Evolutionary conservation across 2,888 invertebrate genomes (phyloP).

Genomic region (Drosophila anomelani): DNA sequence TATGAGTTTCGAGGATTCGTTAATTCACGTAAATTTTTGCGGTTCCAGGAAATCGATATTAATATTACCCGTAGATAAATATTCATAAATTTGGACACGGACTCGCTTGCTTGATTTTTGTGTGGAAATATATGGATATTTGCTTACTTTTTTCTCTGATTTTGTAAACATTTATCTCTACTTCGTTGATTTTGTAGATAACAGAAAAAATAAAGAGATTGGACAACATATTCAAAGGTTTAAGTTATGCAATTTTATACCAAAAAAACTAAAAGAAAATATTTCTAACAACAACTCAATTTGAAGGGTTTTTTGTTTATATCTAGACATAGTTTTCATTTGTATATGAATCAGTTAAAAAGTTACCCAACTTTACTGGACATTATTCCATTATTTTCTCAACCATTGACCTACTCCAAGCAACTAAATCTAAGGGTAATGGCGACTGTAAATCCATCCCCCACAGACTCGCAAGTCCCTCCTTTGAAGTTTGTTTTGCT

Average conservation of each 20-base stretch:
- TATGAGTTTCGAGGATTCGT: not conserved
- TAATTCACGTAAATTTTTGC: constrained; percentile 3
- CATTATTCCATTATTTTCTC: not conserved
- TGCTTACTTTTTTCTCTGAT: not conserved
- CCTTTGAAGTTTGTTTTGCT: constrained; percentile 40
- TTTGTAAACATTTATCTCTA: constrained; percentile 1
- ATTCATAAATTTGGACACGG: constrained; percentile 8
- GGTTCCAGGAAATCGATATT: constrained; percentile 8
- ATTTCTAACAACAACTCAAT: no score
- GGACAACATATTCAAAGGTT: no score
- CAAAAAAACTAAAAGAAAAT: not conserved
- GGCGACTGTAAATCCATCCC: constrained; percentile 3
- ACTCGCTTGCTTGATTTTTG: constrained; percentile 1
- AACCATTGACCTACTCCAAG: constrained; percentile 9
- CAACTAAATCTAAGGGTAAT: constrained; percentile 6
- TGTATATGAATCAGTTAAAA: not conserved
- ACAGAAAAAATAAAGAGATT: not conserved
- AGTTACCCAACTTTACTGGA: not conserved
- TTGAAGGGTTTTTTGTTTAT: not conserved
- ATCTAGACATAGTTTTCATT: not conserved
- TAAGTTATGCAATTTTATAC: not conserved
- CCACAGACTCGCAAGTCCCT: not conserved
- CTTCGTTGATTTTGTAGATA: not conserved
- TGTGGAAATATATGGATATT: not conserved
- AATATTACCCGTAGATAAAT: constrained; percentile 19